Conservation (phyloP, 2,888 invertebrate species). For the Harpalus rubripes region DNA sequence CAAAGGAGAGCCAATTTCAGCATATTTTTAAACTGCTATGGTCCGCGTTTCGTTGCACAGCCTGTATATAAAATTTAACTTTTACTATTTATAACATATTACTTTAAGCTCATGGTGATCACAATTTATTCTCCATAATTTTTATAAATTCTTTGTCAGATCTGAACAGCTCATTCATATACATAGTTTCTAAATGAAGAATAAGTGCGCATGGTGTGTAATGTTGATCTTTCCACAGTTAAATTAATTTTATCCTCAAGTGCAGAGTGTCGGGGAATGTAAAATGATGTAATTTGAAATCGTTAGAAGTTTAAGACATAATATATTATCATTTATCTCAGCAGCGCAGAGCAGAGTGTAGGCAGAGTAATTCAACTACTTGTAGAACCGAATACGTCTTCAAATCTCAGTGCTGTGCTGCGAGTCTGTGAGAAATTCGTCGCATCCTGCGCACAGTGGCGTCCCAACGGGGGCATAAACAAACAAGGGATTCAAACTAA, state of each 20-base stretch:
- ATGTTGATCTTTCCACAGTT: conserved; percentile 48
- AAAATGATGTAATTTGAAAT: conserved; percentile 55
- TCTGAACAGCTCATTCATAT: too few relatives aligned
- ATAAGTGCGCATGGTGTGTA: conserved; percentile 5
- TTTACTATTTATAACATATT: too few relatives aligned
- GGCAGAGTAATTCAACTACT: conserved; percentile 42
- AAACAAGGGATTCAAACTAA: background rate
- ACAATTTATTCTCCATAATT: too few relatives aligned
- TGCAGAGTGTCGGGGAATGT: conserved; percentile 43
- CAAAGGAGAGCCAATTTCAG: too few relatives aligned
- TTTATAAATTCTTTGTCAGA: too few relatives aligned
- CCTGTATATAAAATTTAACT: too few relatives aligned
- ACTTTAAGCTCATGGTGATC: too few relatives aligned
- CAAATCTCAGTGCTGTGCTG: conserved; percentile 7
- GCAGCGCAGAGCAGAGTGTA: conserved; percentile 25
- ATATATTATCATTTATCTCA: conserved; percentile 54
- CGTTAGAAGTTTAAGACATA: conserved; percentile 50
- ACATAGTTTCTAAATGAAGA: conserved; percentile 33
- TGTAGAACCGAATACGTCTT: conserved; percentile 42
- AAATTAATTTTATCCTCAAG: conserved; percentile 50
- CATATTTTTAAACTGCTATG: too few relatives aligned
- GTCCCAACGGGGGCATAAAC: conserved; percentile 31
- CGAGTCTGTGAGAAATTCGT: conserved; percentile 29
- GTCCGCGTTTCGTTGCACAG: too few relatives aligned
- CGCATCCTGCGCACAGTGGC: conserved; percentile 27